Base-by-base conservation (phyloP, 1,140 invertebrate genomes). In the Trichomalopsis sarcophagae region DNA sequence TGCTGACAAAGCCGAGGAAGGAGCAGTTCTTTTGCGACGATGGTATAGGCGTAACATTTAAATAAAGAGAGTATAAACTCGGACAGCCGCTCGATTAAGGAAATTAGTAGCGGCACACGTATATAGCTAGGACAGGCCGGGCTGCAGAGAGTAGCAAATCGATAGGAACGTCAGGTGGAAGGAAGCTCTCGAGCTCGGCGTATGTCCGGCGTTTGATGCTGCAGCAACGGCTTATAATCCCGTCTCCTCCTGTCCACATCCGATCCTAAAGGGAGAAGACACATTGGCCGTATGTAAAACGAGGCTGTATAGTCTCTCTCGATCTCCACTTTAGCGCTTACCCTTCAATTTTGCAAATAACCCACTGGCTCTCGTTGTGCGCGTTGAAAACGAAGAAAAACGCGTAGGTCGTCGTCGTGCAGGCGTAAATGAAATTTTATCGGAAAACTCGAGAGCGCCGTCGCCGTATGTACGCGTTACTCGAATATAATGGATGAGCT, bases 161-260 rank as follows among this genome's bases (percentile, higher is more conserved):
- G 55, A 62, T 62, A 62, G 55, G 17, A 62, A 62, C 21, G 21
- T n/a, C 55, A 62, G 55, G 55, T 62, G 55, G 55, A 62, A 62
- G 55, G 55, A 62, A 62, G 55, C 55, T 62, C 55, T 62, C 55
- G 55, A 40, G 17, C 17, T 62, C 55, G 6, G 14, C 55, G 55
- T 62, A 62, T 62, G 55, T 62, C 55, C 55, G 55, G 55, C 55
- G 55, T 62, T 62, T 62, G 55, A n/a, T 62, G 55, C 55, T 62
- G 5, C 55, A 62, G 55, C 17, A 62, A 17, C 55, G 55, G 21
- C 27, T 1, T 7, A n/a, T 62, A 62, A 62, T 62, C 55, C 55
- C 17, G 14, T 62, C 55, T 62, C 55, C 55, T 62, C 21, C 27
- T 27, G n/a, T 62, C 55, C 55, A n/a, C n/a, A 62, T 62, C 55